These are phyloP conservation scores for Drosophila leonis DNA, from an alignment of 2,888 invertebrate genomes.

Conservation along the genomic window DNA sequence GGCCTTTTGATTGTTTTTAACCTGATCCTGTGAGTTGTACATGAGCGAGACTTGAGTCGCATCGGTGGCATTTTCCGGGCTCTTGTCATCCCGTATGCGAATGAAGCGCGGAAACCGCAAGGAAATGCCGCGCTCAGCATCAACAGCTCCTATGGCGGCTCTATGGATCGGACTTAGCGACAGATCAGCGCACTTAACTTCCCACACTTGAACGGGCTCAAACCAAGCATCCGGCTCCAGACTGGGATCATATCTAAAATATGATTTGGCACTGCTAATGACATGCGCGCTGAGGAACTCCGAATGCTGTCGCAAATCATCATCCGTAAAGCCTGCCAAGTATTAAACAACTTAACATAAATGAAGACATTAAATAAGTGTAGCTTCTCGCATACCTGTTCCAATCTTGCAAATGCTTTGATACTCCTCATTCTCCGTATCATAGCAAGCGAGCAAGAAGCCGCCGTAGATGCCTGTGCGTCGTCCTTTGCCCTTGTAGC, in stretches of 20 bases:
- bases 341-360: not conserved
- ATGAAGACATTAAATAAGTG: not conserved
- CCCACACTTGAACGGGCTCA: constrained; percentile 95
- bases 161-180: constrained; percentile 97
- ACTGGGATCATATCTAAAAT: constrained; percentile 91
- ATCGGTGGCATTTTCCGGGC: constrained; percentile 95
- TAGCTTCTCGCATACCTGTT: constrained; percentile 73
- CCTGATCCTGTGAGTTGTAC: constrained; percentile 97
- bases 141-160: constrained; percentile 95
- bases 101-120: constrained; percentile 97
- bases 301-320: constrained; percentile 92
- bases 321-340: constrained; percentile 95
- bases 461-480: constrained; percentile 97
- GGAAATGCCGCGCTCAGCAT: constrained; percentile 96
- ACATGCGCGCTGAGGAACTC: constrained; percentile 91
- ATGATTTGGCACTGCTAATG: constrained; percentile 91
- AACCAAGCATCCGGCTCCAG: constrained; percentile 96
- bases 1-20: constrained; percentile 88
- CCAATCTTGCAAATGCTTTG: constrained; percentile 95
- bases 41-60: constrained; percentile 95
- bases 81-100: constrained; percentile 95
- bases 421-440: constrained; percentile 94
- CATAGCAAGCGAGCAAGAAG: constrained; percentile 97
- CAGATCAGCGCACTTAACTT: constrained; percentile 98
- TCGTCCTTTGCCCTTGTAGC: constrained; percentile 96